Base-by-base conservation (phyloP, 2,113 vertebrate genomes). In the Prunella himalayana region DNA sequence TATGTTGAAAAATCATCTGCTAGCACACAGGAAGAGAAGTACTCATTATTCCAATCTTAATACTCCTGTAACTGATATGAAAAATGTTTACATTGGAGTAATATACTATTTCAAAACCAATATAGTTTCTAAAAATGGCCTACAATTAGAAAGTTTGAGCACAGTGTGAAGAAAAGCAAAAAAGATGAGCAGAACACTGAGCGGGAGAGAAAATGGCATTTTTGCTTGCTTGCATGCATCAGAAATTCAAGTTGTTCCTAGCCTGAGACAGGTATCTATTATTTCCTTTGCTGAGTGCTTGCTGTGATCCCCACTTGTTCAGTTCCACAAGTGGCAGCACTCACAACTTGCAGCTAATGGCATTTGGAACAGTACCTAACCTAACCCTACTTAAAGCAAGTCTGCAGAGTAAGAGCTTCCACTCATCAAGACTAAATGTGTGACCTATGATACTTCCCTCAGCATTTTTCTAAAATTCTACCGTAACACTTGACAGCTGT, bases 1-100 rank as follows among this genome's bases (percentile, higher is more conserved):
- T 82, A 71, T 60, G 18, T 71, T 92, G 72, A 90, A 94, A 97
- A 97, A 94, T 75, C 56, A 96, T 64, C 53, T 41, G 49, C 81
- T 54, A 54, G 81, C 33, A 71, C n/a, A 77, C 23, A 78, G 80
- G 33, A 94, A 86, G 41, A 30, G 47, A 84, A 96, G 49, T 44
- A 28, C 41, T 90, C 30, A 45, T 68, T 84, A 65, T 50, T 87
- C 35, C 68, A 69, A 80, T 7, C 56, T 75, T 69, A 66, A 30
- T 54, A 28, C 12, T 51, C 50, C 4, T 68, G 15, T 69, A 61
- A 91, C 15, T 25, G 51, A 57, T 39, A 23, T 59, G 76, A 89
- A 76, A 66, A 88, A 94, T 69, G 60, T 69, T 59, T 54, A 90
- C 70, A 94, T 75, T 64, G 25, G 75, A 93, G 79, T 91, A 95